Evolutionary conservation across 2,797 vertebrate genomes (phyloP), one percentile per base, ranked within the genome.

Genomic region (Haliaeetus albicilla): DNA sequence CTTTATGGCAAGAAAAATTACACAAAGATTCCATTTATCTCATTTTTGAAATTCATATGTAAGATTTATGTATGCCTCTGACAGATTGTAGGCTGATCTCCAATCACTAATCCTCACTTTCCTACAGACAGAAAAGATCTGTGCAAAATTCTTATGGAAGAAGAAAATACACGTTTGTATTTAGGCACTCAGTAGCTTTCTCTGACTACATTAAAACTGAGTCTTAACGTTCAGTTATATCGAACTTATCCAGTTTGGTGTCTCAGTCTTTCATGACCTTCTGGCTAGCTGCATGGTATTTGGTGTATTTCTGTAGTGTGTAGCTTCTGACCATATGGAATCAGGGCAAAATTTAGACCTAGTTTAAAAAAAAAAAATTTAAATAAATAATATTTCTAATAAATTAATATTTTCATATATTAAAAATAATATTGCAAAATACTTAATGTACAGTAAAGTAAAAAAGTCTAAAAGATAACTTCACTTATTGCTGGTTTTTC

Each of bases 11-110:
- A 92, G 64, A 77, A 78, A 89, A 80, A 78, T 61, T 49, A 60
- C 27, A 61, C 49, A 85, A 91, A 93, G 53, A 54, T 83, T 93
- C 82, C 57, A 96, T 92, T 96, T 93, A 71, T 92, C 67, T 87
- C 5, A 87, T 89, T 95, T 94, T 91, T 94, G 15, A 87, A 91
- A 92, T 93, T 57, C 33, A 30, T 69, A 44, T 61, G n/a, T 89
- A 80, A 68, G 79, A 91, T 91, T 89, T 85, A 90, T 85, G 13
- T 80, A 57, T 78, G 19, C 17, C 12, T 83, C 71, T 89, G 90
- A 79, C 77, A 93, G 90, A 25, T 33, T 83, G 57, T 39, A 71
- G 90, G 78, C 87, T 93, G 43, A 20, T 83, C 12, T 94, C 84
- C 91, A 91, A 59, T 51, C 60, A 56, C 57, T 75, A 63, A 73